These are phyloP conservation scores for Crocuta crocuta DNA, from an alignment of 2,113 vertebrate species.

Conservation along the genomic window DNA sequence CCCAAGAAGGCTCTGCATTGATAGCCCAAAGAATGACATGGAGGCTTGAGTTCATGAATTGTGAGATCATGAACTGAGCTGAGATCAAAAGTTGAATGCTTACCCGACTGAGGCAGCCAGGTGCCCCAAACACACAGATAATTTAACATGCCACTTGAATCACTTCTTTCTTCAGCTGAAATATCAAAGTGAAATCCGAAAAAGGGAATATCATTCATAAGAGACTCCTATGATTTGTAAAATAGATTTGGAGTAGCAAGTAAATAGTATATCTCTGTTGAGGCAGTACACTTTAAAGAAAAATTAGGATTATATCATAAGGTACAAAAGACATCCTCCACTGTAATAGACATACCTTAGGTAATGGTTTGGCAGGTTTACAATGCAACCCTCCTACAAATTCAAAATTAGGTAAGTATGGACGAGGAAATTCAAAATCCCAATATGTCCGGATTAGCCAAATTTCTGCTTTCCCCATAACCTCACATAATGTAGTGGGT, in stretches of 20 bases:
- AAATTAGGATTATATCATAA: neutral
- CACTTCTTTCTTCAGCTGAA: neutral
- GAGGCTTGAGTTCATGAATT: no score
- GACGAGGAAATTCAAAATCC: conserved; percentile 95
- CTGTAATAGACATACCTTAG: conserved; percentile 85
- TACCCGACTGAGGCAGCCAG: no score
- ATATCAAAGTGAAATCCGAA: neutral
- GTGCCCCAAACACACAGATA: neutral
- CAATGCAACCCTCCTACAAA: conserved; percentile 96
- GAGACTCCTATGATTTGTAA: neutral
- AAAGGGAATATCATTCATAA: neutral
- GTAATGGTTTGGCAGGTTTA: conserved; percentile 92
- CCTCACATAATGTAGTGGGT: conserved; percentile 90
- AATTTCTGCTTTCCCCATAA: conserved; percentile 92
- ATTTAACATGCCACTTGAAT: neutral
- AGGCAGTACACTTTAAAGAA: neutral
- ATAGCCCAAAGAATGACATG: no score
- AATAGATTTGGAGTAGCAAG: neutral
- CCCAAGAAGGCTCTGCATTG: no score
- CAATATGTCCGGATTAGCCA: conserved; percentile 95
- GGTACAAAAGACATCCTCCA: neutral
- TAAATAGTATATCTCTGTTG: neutral
- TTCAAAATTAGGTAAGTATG: conserved; percentile 94
- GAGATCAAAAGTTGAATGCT: no score
- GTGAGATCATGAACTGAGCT: no score